Percentiles rank a stretch among this genome's conserved stretches.
These are phyloP conservation scores for Corythornis vintsioides DNA, from an alignment of 2,113 vertebrate species.

Conservation along the genomic window DNA sequence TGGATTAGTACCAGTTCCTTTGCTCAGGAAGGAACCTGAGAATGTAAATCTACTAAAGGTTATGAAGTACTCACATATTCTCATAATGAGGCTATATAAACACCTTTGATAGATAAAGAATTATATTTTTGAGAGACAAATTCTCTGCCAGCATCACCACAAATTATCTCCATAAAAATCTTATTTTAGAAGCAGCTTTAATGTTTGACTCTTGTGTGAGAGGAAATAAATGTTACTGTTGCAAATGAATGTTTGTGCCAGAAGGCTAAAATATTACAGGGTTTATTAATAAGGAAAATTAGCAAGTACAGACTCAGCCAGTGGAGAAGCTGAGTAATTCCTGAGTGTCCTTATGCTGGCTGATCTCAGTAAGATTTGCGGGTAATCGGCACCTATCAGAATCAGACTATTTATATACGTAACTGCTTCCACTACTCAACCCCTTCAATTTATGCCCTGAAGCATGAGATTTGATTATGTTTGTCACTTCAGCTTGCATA, in stretches of 20 bases:
- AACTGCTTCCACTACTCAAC: conserved; percentile 3
- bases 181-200: conserved; percentile 53
- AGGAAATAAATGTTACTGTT: conserved; percentile 46
- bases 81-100: neutral
- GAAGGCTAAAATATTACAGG: conserved; percentile 33
- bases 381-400: conserved; percentile 37
- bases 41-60: neutral
- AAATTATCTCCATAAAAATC: conserved; percentile 53
- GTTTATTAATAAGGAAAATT: conserved; percentile 50
- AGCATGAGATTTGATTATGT: conserved; percentile 63
- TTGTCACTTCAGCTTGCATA: conserved; percentile 25
- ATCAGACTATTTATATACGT: conserved; percentile 2
- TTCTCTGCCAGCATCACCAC: neutral
- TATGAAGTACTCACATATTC: neutral
- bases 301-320: neutral
- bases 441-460: conserved; percentile 56
- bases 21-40: neutral
- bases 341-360: neutral
- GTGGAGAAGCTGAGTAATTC: neutral
- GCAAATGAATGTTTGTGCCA: conserved; percentile 55
- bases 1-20: neutral
- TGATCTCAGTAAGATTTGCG: neutral
- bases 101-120: neutral
- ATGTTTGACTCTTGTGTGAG: conserved; percentile 30
- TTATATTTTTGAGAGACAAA: conserved; percentile 35